These are phyloP conservation scores for Temnothorax rugatulus DNA, from an alignment of 2,888 invertebrate genomes.

Conservation along the genomic window DNA sequence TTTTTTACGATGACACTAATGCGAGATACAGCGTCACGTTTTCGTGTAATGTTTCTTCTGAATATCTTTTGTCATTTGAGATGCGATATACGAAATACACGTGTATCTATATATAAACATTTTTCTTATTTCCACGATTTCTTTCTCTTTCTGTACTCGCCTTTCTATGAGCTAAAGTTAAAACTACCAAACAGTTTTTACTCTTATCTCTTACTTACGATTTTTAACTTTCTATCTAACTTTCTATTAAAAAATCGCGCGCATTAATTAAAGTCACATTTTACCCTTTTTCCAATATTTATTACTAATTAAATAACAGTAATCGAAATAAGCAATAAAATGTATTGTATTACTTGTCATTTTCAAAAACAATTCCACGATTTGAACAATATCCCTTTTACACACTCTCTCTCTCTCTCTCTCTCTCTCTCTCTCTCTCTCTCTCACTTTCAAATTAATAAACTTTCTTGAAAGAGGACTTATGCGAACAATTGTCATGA, in stretches of 20 bases:
- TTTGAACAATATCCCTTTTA: not conserved
- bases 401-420: not conserved
- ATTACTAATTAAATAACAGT: not conserved
- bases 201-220: not conserved
- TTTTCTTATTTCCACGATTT: not conserved
- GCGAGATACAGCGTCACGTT: constrained; percentile 3
- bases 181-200: not conserved
- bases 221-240: not conserved
- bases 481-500: constrained; percentile 20
- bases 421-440: not conserved
- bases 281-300: not conserved
- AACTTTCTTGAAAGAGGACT: constrained; percentile 9
- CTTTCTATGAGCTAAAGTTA: not conserved
- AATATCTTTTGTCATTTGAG: constrained; percentile 18
- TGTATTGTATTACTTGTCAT: not conserved
- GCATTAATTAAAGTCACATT: not conserved
- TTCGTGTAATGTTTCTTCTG: constrained; percentile 24
- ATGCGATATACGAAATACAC: constrained; percentile 3
- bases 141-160: not conserved
- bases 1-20: constrained; percentile 25
- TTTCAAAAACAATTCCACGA: not conserved
- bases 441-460: constrained; percentile 19
- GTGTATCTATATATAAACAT: constrained; percentile 8
- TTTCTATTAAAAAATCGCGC: not conserved
- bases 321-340: not conserved